Evolutionary conservation across 1,140 invertebrate species (phyloP).

Genomic region (Zeugodacus cucurbitae): DNA sequence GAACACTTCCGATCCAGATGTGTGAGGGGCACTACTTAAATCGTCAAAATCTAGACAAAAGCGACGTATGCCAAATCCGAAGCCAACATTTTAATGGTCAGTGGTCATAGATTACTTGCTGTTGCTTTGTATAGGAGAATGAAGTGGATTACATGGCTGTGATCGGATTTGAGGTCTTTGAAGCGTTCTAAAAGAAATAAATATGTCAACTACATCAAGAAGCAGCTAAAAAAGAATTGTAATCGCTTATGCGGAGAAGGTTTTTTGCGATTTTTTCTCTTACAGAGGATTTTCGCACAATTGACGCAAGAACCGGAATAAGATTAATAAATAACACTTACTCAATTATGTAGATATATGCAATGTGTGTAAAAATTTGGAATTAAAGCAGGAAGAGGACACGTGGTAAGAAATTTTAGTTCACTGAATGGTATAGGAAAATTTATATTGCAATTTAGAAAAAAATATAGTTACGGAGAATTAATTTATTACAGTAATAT

Average conservation of each 20-base stretch:
- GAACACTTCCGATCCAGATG: slow-evolving; percentile 15
- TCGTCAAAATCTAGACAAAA: neutral
- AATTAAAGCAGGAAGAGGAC: neutral
- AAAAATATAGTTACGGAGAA: no score
- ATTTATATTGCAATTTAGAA: no score
- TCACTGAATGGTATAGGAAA: no score
- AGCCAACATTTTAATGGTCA: slow-evolving; percentile 7
- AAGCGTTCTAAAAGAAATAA: slow-evolving; percentile 24
- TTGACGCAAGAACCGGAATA: slow-evolving; percentile 17
- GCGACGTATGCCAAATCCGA: neutral
- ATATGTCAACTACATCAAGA: slow-evolving; percentile 30
- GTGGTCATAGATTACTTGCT: neutral
- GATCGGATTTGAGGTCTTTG: slow-evolving; percentile 13
- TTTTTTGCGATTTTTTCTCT: neutral
- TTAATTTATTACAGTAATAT: no score
- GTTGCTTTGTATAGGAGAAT: slow-evolving; percentile 9
- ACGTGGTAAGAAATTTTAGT: neutral
- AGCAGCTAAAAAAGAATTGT: neutral
- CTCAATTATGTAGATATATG: neutral
- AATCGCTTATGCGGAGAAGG: neutral
- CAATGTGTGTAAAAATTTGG: neutral
- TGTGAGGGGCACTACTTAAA: neutral
- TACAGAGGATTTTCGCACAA: neutral
- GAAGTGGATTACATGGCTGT: slow-evolving; percentile 11
- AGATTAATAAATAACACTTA: neutral